Evolutionary conservation across 2,113 vertebrate species (phyloP), one percentile per base, ranked within the genome.

Genomic region (Siphamia tubifer): DNA sequence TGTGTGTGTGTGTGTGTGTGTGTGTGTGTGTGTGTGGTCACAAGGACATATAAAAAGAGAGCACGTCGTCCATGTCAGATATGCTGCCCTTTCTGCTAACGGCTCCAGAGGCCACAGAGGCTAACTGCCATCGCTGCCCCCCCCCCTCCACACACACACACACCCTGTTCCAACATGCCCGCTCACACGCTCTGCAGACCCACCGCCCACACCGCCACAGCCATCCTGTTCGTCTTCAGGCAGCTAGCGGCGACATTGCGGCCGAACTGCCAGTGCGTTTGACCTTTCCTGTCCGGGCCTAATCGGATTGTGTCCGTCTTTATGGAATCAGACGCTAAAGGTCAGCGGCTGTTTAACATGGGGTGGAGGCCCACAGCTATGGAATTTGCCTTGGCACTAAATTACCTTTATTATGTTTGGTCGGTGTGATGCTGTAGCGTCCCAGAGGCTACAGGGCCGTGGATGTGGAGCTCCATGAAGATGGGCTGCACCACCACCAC

Each of bases 301-400:
- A 96, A 96, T 96, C 95, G 92, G 95, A 96, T 96, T 96, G 94
- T 93, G 94, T 94, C 93, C 79, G 92, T 93, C 94, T 95, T 96
- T 97, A 96, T 96, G 95, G 95, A 96, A 96, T 95, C 94, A 96
- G 93, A 93, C 93, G 68, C 93, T 93, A 96, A 96, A 97, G 95
- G 95, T 97, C 95, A 95, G 90, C 79, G 91, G 93, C 94, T 94
- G 94, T 94, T 95, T 96, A 96, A 95, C 94, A 94, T 94, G 91
- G 94, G 90, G 78, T 55, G 69, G 82, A 90, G 92, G 91, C 94
- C 95, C 94, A 93, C 92, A 96, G 95, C 94, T 93, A 96, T 94
- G 94, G 94, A 95, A 96, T 95, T 95, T 95, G 94, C 95, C 94
- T 93, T 90, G 78, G 94, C 93, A 95, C 94, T 96, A 96, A 96